These are phyloP conservation scores for Ethmia dodecea DNA, from an alignment of 2,888 invertebrate genomes.

Conservation along the genomic window DNA sequence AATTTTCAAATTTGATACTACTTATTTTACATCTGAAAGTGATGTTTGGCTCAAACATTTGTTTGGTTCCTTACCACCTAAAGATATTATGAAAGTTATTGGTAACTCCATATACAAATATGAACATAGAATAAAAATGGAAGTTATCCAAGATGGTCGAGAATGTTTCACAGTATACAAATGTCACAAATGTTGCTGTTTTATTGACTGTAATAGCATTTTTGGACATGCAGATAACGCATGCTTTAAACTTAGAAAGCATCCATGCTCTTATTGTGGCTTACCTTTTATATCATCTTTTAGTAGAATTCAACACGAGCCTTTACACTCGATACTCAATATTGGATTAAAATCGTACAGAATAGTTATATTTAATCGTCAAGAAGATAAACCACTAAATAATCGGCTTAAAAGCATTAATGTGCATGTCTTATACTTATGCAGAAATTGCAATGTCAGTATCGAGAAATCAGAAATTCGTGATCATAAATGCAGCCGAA, in stretches of 20 bases:
- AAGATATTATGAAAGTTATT: constrained; percentile 28
- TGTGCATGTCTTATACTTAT: constrained; percentile 43
- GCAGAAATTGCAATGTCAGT: constrained; percentile 45
- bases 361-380: constrained; percentile 44
- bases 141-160: constrained; percentile 39
- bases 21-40: constrained; percentile 39
- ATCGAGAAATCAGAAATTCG: constrained; percentile 32
- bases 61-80: constrained; percentile 31
- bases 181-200: constrained; percentile 44
- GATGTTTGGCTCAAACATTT: constrained; percentile 45
- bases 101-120: constrained; percentile 43
- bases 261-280: constrained; percentile 42
- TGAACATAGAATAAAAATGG: constrained; percentile 49
- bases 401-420: constrained; percentile 25
- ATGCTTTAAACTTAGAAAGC: constrained; percentile 31
- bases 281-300: constrained; percentile 33
- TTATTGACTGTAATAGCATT: constrained; percentile 33
- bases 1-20: constrained; percentile 39
- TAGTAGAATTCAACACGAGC: constrained; percentile 35
- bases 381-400: constrained; percentile 32
- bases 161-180: constrained; percentile 37
- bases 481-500: constrained; percentile 34
- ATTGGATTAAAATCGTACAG: constrained; percentile 31
- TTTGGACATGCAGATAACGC: constrained; percentile 34
- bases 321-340: constrained; percentile 28